Evolutionary conservation across 2,113 vertebrate genomes (phyloP).

Genomic region (Monarcha castaneiventris): DNA sequence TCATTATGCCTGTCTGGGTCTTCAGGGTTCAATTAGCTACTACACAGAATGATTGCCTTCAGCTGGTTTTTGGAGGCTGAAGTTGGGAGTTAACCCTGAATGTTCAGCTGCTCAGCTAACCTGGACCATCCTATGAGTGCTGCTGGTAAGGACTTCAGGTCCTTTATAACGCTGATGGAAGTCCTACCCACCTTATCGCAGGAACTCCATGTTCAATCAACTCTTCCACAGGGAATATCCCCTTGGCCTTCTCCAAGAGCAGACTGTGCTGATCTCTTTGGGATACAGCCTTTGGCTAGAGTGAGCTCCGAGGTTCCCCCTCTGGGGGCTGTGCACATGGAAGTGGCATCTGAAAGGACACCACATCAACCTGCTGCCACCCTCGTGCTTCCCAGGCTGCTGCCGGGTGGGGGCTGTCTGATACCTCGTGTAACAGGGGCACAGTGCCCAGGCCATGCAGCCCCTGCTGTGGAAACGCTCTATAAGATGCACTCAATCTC

Average conservation of each 20-base stretch:
- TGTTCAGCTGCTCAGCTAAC: not conserved
- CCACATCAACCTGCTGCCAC: not conserved
- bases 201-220: not conserved
- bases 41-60: not conserved
- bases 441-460: not conserved
- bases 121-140: not conserved
- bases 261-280: not conserved
- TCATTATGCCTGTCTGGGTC: not conserved
- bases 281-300: not conserved
- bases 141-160: not conserved
- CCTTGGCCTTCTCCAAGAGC: not conserved
- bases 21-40: not conserved
- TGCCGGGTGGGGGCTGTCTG: not conserved
- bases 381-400: not conserved
- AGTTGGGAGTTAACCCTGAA: not conserved
- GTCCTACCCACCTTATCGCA: not conserved
- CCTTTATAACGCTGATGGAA: not conserved
- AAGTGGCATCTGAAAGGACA: not conserved
- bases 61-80: not conserved
- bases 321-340: fast-evolving
- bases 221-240: not conserved
- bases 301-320: not conserved
- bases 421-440: not conserved
- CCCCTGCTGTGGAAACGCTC: not conserved
- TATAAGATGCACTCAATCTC: not conserved